phyloP scores from a whole-genome alignment of 2,797 vertebrate species.

The Leucoraja ocellata region DNA sequence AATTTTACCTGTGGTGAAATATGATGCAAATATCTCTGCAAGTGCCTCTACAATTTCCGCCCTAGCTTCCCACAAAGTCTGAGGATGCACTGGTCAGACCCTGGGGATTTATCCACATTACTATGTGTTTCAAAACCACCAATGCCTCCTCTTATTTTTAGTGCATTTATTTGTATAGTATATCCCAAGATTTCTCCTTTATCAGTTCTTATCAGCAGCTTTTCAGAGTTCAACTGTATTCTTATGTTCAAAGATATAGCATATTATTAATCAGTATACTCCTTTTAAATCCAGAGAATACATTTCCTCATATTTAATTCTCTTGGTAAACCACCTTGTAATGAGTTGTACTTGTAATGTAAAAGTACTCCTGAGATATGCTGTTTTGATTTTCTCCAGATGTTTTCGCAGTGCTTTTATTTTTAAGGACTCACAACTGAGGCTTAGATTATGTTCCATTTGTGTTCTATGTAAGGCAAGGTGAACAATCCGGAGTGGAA shows the following conservation, averaged over 20 bases:
- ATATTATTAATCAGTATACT: neutral
- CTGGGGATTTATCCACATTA: too few relatives aligned
- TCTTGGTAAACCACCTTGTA: neutral
- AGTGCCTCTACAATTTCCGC: too few relatives aligned
- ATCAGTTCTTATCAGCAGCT: neutral
- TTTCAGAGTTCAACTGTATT: neutral
- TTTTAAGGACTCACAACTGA: neutral
- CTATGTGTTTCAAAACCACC: too few relatives aligned
- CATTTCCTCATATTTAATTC: neutral
- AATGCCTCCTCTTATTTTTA: neutral
- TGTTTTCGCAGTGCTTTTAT: neutral
- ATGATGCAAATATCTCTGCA: too few relatives aligned
- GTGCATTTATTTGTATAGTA: neutral
- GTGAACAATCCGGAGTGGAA: slow-evolving; percentile 94
- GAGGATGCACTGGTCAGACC: too few relatives aligned
- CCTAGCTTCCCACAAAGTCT: too few relatives aligned
- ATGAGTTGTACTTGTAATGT: neutral
- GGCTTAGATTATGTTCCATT: neutral
- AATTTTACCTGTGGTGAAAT: too few relatives aligned
- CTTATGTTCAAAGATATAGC: neutral
- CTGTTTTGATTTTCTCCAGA: neutral
- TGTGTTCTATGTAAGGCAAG: slow-evolving; percentile 65
- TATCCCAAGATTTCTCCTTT: neutral
- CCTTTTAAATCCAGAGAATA: neutral
- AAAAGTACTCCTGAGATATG: neutral